Conservation (phyloP, 35 echinoderm and acorn worm genomes). For the Apostichopus parvimensis region DNA sequence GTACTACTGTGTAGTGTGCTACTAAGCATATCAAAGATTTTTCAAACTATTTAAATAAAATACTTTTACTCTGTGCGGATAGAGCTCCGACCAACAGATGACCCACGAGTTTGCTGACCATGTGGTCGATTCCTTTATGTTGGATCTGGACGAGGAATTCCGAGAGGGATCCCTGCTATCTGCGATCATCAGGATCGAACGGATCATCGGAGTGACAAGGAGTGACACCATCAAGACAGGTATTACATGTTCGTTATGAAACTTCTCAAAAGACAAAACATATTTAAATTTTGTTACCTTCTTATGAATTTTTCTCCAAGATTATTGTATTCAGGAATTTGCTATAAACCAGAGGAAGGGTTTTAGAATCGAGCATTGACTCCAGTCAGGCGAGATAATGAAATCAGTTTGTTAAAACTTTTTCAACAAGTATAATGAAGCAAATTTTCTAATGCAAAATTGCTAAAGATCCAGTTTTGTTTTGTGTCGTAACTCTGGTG, state of each 20-base stretch:
- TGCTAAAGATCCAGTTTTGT: too few relatives aligned
- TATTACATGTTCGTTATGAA: background rate
- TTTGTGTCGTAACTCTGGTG: too few relatives aligned
- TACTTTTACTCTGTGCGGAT: background rate
- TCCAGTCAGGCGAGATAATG: too few relatives aligned
- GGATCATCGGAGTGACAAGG: background rate
- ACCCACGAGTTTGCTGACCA: conserved; percentile 21
- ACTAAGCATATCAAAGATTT: too few relatives aligned
- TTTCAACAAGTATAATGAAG: too few relatives aligned
- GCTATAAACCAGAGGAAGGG: too few relatives aligned
- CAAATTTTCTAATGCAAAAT: too few relatives aligned
- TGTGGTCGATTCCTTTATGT: conserved; percentile 27
- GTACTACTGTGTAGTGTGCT: too few relatives aligned
- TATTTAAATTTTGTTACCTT: background rate
- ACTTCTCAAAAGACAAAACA: background rate
- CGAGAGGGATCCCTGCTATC: conserved; percentile 42
- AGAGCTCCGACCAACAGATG: background rate
- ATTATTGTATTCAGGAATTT: background rate
- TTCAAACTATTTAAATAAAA: background rate
- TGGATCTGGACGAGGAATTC: conserved; percentile 45
- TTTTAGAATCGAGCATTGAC: too few relatives aligned
- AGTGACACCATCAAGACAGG: conserved; percentile 21
- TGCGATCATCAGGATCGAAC: conserved; percentile 36
- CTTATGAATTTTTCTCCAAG: background rate
- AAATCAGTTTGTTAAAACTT: too few relatives aligned